Evolutionary conservation across 2,113 vertebrate genomes (phyloP).

Genomic region (Daubentonia madagascariensis): DNA sequence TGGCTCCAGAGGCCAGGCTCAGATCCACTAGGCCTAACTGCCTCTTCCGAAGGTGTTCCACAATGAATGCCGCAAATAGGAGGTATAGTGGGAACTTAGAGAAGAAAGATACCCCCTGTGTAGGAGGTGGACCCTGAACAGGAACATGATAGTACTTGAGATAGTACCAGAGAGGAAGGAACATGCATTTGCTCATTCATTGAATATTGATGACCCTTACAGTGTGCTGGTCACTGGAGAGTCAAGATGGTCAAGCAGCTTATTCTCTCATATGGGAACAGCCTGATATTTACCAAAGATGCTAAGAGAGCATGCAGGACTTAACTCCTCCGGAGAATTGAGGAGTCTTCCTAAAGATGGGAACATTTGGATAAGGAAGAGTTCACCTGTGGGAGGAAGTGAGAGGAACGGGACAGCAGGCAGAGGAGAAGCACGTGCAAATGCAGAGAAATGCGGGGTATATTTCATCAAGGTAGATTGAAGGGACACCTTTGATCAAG

Average conservation of each 20-base stretch:
- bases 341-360: neutral
- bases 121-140: neutral
- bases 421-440: fast-evolving
- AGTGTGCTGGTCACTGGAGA: neutral
- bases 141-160: neutral
- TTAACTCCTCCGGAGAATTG: neutral
- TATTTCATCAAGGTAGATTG: neutral
- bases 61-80: neutral
- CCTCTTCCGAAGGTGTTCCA: too few relatives aligned
- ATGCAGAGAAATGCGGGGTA: neutral
- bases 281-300: too few relatives aligned
- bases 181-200: fast-evolving
- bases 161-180: neutral
- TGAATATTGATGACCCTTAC: neutral
- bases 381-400: neutral
- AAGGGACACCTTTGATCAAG: too few relatives aligned
- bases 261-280: neutral
- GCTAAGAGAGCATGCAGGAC: neutral
- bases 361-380: neutral
- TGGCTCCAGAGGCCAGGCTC: neutral
- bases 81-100: neutral
- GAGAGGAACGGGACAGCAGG: neutral
- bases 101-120: neutral
- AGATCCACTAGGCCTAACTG: neutral
- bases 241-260: neutral